Base-by-base conservation (phyloP, 2,888 invertebrate genomes). In the Stomorhina lunata region DNA sequence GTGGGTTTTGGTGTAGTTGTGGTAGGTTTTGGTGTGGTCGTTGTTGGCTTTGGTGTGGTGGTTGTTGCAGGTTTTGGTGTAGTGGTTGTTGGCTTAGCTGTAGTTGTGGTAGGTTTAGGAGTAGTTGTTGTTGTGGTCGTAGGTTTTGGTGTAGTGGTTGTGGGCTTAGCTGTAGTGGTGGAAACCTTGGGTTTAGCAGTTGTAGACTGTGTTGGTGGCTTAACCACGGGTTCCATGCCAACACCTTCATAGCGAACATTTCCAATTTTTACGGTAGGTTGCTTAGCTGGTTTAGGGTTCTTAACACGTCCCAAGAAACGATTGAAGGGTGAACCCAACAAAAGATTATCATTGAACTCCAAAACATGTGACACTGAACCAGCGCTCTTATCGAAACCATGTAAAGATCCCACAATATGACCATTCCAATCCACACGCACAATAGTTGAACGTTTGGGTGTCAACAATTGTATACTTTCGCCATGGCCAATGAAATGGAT, bases 381-480 rank as follows among this genome's bases (percentile, higher is more conserved):
- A 1, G 94, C 86, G 22, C 92, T 92, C 40, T 91, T 92, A 86
- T 95, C 94, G 0, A 92, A 92, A 50, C 93, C 93, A 87, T 94
- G 94, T 83, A 95, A 92, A 4, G 94, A 93, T 27, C 95, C 94
- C 4, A 95, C 88, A 82, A 96, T 93, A 80, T 95, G 94, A 20
- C 96, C 97, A 85, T 93, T 92, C 92, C 94, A 94, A 87, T 95
- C 94, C 0, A 96, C 86, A 87, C 95, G 94, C 40, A 95, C 85
- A 53, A 95, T 90, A 0, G 94, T 94, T 3, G 92, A 88, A 65
- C 93, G 90, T 32, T 91, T 90, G 4, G 93, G 92, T 5, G 87
- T 40, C 53, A 90, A 45, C 3, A 87, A 43, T 40, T 81, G 48
- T 1, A 87, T 76, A 76, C 89, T 89, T 86, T 93, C 92, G 87